Evolutionary conservation across 2,113 vertebrate species (phyloP).

Genomic region (Phocoena phocoena): DNA sequence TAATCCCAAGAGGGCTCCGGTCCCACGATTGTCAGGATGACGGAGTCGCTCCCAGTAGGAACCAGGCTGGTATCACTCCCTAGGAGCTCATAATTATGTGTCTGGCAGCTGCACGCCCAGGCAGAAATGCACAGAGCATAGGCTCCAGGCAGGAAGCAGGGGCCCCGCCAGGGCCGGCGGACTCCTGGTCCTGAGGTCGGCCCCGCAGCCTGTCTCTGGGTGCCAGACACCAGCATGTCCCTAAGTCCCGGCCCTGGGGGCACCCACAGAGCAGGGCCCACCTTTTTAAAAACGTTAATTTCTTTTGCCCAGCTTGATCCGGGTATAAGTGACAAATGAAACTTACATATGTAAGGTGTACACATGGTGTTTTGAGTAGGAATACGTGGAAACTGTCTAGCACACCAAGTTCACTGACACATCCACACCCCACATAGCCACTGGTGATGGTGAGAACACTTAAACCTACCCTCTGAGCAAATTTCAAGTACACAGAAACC

Average conservation of each 20-base stretch:
- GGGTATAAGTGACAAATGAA: too few species aligned
- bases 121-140: neutral
- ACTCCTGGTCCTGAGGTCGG: too few species aligned
- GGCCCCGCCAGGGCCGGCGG: neutral
- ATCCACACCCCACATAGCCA: neutral
- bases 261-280: neutral
- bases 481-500: neutral
- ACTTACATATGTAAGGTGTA: too few species aligned
- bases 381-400: accelerated
- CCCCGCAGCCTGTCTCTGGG: neutral
- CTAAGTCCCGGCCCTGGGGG: neutral
- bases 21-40: neutral
- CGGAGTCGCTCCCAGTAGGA: neutral
- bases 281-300: neutral
- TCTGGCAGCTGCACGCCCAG: neutral
- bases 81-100: neutral
- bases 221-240: too few species aligned
- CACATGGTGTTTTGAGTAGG: accelerated
- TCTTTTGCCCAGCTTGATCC: neutral
- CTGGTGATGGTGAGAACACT: neutral
- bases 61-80: too few species aligned
- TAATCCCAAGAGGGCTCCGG: neutral
- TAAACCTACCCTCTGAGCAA: neutral
- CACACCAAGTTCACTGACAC: accelerated
- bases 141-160: neutral